phyloP scores from a whole-genome alignment of 2,797 vertebrate genomes.

The Ibycter americanus region DNA sequence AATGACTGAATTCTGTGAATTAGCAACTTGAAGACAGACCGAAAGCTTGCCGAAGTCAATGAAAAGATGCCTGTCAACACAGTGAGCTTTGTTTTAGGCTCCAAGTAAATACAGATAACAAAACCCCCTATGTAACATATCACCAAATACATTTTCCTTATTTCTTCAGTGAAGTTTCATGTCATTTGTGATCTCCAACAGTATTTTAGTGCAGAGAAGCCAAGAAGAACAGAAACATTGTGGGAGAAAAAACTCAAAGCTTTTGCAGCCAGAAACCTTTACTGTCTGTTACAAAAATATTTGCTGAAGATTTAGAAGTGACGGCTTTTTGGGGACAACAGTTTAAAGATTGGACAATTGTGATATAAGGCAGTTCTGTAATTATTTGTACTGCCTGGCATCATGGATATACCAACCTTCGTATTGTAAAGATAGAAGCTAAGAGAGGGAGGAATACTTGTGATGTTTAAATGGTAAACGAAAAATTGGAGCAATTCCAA shows the following conservation, averaged over 20 bases:
- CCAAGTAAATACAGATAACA: background rate
- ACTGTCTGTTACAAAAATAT: background rate
- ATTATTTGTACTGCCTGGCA: background rate
- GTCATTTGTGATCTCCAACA: background rate
- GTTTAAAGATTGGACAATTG: background rate
- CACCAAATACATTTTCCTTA: background rate
- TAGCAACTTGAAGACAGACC: background rate
- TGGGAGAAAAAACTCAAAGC: accelerated
- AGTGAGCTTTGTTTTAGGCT: background rate
- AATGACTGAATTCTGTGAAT: constrained; percentile 34
- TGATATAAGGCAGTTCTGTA: background rate
- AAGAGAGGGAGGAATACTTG: background rate
- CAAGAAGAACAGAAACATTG: background rate
- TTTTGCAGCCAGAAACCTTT: background rate
- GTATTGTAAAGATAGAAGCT: background rate
- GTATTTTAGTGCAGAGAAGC: background rate
- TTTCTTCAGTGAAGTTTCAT: background rate
- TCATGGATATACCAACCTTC: background rate
- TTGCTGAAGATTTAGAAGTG: background rate
- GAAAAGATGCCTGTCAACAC: background rate
- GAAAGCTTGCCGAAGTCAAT: background rate
- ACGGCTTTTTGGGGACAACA: background rate
- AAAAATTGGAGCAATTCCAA: background rate
- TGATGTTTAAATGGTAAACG: background rate
- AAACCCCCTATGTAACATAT: background rate